Evolutionary conservation across 1,140 invertebrate genomes (phyloP).

Genomic region (Stegodyphus dumicola): DNA sequence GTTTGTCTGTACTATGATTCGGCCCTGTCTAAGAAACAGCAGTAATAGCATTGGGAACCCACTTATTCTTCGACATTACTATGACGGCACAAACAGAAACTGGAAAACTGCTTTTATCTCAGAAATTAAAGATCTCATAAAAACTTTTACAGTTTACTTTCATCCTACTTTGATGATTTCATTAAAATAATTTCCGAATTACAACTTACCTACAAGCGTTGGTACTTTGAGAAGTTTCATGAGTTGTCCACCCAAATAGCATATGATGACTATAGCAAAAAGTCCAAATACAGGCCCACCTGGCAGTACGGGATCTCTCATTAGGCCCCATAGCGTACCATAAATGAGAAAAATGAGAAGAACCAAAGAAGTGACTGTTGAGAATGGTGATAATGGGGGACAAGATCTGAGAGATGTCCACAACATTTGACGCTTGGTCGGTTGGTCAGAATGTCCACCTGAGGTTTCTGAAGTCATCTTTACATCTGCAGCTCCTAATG

Average conservation of each 20-base stretch:
- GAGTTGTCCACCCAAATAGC: constrained; percentile 84
- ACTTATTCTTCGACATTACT: too few species aligned
- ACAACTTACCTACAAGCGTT: constrained; percentile 78
- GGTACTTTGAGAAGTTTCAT: constrained; percentile 81
- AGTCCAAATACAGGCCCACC: constrained; percentile 85
- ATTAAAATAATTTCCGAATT: not conserved
- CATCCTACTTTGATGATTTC: not conserved
- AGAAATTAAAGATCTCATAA: not conserved
- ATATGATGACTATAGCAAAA: constrained; percentile 72
- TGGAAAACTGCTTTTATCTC: not conserved
- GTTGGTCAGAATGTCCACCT: too few species aligned
- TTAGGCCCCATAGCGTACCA: constrained; percentile 77
- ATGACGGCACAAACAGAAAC: too few species aligned
- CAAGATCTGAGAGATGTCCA: constrained; percentile 11
- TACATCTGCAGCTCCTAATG: too few species aligned
- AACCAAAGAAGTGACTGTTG: constrained; percentile 5
- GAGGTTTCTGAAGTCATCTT: too few species aligned
- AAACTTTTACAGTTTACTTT: not conserved
- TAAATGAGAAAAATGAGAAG: constrained; percentile 15
- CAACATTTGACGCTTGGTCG: not conserved
- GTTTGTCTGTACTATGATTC: too few species aligned
- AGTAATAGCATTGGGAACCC: too few species aligned
- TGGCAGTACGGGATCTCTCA: constrained; percentile 78
- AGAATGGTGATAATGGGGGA: constrained; percentile 25
- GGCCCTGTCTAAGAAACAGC: too few species aligned